Evolutionary conservation across 2,113 vertebrate species (phyloP), one percentile per base, ranked within the genome.

Genomic region (Tragelaphus scriptus): DNA sequence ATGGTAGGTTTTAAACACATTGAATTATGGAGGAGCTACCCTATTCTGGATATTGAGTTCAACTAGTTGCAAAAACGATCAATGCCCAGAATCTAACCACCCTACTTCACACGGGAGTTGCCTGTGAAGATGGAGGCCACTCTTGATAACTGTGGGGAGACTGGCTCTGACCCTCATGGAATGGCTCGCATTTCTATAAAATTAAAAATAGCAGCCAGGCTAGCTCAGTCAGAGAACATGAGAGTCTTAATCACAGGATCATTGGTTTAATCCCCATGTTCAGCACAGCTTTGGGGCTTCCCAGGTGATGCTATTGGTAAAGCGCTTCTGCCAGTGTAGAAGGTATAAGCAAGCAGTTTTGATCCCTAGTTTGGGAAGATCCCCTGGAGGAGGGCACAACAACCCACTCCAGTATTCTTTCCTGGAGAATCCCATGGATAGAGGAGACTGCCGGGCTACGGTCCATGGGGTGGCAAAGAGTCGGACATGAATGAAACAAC

Each of bases 101-200:
- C 3, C 0, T 16, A 63, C 19, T 17, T n/a, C 19, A 0, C 3
- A 1, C 19, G 15, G 47, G 3, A 28, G 3, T 49, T 44, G 2
- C 25, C 82, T 51, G 8, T 36, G 17, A 16, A 40, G n/a, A 16
- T 25, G 11, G 47, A 40, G 30, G 40, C 30, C 25, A 30, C 10
- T 10, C n/a, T 25, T 65, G 23, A 88, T 9, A 19, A 63, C 1
- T 14, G 49, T 40, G 3, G 21, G 21, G 4, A 49, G 32, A 21
- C 6, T 7, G n/a, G 26, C 15, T 85, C 53, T 90, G 21, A 5
- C 9, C n/a, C 44, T 15, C 12, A 4, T 28, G 49, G 21, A 2
- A 21, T 56, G 61, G 25, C 15, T 63, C 9, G 0, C 2, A 28
- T 79, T 30, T 85, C 53, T 80, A 12, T 30, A 23, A 49, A 97